These are phyloP conservation scores for Heliconius aoede DNA, from an alignment of 2,888 invertebrate genomes.

Conservation along the genomic window DNA sequence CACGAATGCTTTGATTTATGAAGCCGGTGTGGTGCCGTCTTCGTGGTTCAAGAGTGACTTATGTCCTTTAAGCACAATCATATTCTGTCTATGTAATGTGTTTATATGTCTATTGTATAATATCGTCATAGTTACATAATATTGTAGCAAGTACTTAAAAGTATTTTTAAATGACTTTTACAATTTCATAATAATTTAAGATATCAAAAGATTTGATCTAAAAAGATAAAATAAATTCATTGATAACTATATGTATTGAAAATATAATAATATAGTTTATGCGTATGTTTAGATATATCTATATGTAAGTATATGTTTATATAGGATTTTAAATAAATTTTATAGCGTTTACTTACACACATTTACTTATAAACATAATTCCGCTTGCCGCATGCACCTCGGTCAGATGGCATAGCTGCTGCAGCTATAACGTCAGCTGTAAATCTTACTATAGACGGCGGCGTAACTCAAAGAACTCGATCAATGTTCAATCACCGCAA, in stretches of 20 bases:
- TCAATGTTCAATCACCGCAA: slow-evolving; percentile 77
- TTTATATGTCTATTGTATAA: slow-evolving; percentile 2
- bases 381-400: slow-evolving; percentile 21
- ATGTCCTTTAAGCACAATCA: slow-evolving; percentile 44
- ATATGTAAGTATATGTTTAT: background rate
- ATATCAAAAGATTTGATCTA: background rate
- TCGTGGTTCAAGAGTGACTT: slow-evolving; percentile 45
- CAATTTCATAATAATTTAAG: background rate
- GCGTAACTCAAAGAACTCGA: slow-evolving; percentile 70
- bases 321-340: background rate
- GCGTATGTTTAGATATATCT: no score
- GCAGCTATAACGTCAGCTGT: slow-evolving; percentile 63
- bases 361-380: no score
- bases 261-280: background rate
- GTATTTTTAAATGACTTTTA: no score
- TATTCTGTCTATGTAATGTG: background rate
- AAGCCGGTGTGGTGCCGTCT: slow-evolving; percentile 53
- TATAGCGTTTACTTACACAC: background rate
- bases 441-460: slow-evolving; percentile 65
- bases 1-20: slow-evolving; percentile 79
- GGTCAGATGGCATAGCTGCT: slow-evolving; percentile 35
- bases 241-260: background rate
- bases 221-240: background rate
- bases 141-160: background rate
- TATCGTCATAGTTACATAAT: background rate